Base-by-base conservation (phyloP, 1,140 invertebrate genomes). In the Euwallacea fornicatus region DNA sequence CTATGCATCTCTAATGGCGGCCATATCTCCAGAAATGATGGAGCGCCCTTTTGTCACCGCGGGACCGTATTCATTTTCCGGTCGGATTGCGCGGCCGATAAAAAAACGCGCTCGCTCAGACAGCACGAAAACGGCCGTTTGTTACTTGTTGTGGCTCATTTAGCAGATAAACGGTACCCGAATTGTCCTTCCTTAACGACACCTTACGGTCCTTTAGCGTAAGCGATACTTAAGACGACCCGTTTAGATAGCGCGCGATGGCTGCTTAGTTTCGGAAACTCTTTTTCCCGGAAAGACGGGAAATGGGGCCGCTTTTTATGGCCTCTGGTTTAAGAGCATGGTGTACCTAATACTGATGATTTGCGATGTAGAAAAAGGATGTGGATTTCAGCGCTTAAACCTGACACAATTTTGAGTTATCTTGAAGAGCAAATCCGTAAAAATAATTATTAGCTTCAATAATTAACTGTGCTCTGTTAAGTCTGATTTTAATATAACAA, bases 21-120 rank as follows among this genome's bases (percentile, higher is more conserved):
- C 75, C 71, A 72, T 75, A 69, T 75, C 71, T 66, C 75, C 76
- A 78, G 78, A 81, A 81, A 81, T 81, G 80, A 81, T 80, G 77
- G 77, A 81, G 77, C 76, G 80, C 78, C 79, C 77, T 80, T 79
- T 81, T 80, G 80, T 81, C 79, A 78, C 79, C 78, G 76, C 77
- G 76, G 76, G 77, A 80, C 75, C 43, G 59, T 74, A 76, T 79
- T 81, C 79, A 81, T 81, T 81, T 81, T 81, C 80, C 80, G 78
- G 76, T 81, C 69, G 79, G 79, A 80, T 79, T 81, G 46, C 46
- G 66, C 62, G 61, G 46, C 76, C 68, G 68, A 69, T 69, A 69
- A 69, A 69, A 80, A 81, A 81, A 71, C 71, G 73, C 73, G 72
- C 75, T 74, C 63, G 75, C 70, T 72, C 73, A 74, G 50, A 69